Conservation (phyloP, 2,888 invertebrate genomes). For the Cremastobaeus sp. region DNA sequence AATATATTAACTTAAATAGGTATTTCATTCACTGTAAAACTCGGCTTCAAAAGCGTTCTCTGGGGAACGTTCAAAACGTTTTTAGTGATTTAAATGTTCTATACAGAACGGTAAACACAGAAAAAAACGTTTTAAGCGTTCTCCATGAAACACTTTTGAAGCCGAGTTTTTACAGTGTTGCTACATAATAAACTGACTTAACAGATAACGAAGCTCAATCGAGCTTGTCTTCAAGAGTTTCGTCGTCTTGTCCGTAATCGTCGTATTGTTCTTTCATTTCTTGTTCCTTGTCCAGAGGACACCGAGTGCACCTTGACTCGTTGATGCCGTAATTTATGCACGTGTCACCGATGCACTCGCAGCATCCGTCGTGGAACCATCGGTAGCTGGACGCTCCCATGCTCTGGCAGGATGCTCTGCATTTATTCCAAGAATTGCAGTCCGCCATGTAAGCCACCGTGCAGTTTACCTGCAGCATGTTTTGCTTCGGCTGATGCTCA, state of each 20-base stretch:
- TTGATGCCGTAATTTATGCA: conserved; percentile 92
- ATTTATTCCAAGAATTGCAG: conserved; percentile 91
- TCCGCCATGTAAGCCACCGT: conserved; percentile 93
- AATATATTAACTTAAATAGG: no score
- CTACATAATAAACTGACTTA: no score
- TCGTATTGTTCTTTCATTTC: conserved; percentile 58
- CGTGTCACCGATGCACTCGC: conserved; percentile 91
- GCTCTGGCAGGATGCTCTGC: conserved; percentile 86
- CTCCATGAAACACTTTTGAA: no score
- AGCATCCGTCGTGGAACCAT: conserved; percentile 96
- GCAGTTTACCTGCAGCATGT: conserved; percentile 85
- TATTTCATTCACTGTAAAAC: no score
- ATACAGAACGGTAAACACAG: no score
- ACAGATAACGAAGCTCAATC: conserved; percentile 21
- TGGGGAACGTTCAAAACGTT: no score
- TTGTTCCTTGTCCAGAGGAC: conserved; percentile 46
- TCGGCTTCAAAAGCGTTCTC: no score
- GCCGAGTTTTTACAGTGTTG: no score
- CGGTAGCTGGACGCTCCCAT: conserved; percentile 89
- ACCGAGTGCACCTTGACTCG: conserved; percentile 80
- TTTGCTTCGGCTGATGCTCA: conserved; percentile 38
- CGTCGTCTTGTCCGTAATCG: conserved; percentile 64
- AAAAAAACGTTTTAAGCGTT: no score
- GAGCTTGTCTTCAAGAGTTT: conserved; percentile 40
- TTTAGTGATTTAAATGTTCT: no score